Evolutionary conservation across 2,797 vertebrate genomes (phyloP), one percentile per base, ranked within the genome.

Genomic region (Tapirus indicus): DNA sequence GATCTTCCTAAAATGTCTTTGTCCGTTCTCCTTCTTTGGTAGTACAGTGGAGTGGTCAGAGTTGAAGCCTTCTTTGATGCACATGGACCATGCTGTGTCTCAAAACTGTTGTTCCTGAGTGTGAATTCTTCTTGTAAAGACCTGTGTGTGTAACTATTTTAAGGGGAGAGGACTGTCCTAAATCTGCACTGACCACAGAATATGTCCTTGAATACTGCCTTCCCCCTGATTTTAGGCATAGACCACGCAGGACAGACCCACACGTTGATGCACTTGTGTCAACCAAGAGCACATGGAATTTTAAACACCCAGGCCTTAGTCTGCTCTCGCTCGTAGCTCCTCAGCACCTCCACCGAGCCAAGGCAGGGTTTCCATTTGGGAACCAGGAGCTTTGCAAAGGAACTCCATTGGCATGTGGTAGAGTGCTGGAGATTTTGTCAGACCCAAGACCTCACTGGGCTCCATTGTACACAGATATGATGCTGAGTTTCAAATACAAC

Each of bases 351-450:
- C 49, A n/a, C 3, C 54, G 32, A 95, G 21, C 20, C 44, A 44
- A 82, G 32, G 12, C 38, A 82, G 17, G 8, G n/a, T 75, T 91
- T 91, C 41, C 60, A 62, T 52, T 91, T 56, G 60, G 35, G 38
- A 85, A 64, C 41, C 58, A 87, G 32, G 54, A 94, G 27, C 35
- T 89, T 88, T 87, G 47, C 44, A 89, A 94, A 93, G 17, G 35
- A 78, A 49, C 13, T 75, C 82, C 69, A 18, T 7, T 78, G 49
- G 6, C 29, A 5, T 75, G 60, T 44, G 35, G 27, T 5, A 66
- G 8, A 75, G 38, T 52, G 25, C 20, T 74, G 6, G 32, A 88
- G 12, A 1, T 68, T 44, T 87, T 95, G 58, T 92, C 66, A 90
- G 54, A 86, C 6, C 18, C 41, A 62, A 68, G 16, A 60, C 41